These are phyloP conservation scores for Petrocephalus sullivani DNA, from an alignment of 2,797 vertebrate genomes.

Conservation along the genomic window DNA sequence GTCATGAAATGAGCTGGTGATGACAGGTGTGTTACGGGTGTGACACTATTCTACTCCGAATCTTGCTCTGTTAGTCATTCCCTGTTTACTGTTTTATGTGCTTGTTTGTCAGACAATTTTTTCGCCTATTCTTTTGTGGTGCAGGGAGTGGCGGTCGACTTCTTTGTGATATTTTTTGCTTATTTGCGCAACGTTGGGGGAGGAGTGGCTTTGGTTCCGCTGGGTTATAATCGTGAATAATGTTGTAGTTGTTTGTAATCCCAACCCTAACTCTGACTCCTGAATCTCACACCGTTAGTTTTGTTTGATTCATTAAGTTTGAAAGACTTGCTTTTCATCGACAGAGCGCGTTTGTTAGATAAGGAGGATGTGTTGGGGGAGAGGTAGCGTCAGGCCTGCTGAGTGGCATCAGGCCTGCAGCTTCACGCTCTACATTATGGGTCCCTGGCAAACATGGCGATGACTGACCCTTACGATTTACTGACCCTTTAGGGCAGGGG, in stretches of 20 bases:
- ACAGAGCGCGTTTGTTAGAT: neutral
- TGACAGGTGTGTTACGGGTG: neutral
- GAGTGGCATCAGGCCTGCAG: neutral
- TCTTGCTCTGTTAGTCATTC: neutral
- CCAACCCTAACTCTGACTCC: neutral
- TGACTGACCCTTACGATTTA: neutral
- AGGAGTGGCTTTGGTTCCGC: neutral
- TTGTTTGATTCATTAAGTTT: neutral
- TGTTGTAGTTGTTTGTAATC: neutral
- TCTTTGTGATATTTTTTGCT: neutral
- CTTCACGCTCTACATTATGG: neutral
- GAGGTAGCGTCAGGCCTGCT: neutral
- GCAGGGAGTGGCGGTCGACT: neutral
- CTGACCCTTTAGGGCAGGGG: neutral
- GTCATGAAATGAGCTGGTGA: neutral
- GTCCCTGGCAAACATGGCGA: neutral
- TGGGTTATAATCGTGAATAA: neutral
- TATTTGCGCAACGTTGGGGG: neutral
- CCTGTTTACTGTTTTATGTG: neutral
- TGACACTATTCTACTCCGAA: neutral
- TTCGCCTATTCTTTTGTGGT: neutral
- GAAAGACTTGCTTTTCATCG: neutral
- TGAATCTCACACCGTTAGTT: neutral
- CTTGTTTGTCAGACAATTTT: neutral
- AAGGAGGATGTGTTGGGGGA: too few relatives aligned